Base-by-base conservation (phyloP, 2,797 vertebrate genomes). In the Spinus olivaceus region DNA sequence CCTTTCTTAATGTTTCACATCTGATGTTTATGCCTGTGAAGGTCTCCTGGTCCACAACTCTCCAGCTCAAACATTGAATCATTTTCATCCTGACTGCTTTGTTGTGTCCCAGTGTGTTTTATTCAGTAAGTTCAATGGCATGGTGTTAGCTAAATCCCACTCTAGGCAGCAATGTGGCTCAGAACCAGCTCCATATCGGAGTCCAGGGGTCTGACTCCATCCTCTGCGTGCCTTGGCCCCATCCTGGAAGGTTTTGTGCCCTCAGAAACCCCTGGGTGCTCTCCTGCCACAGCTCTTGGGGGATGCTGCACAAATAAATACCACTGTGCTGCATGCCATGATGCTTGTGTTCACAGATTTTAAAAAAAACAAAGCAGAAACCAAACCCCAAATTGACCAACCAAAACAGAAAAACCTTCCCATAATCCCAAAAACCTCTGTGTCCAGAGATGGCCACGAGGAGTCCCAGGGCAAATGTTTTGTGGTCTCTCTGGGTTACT, bases 301-400 rank as follows among this genome's bases (percentile, higher is more conserved):
- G 65, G 42, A 49, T 49, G 47, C 51, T 83, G 72, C 37, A 51
- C 25, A 60, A 56, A 47, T 12, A 51, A 56, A 47, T 12, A 14
- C 19, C 27, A 7, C 16, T 39, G 14, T 82, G 67, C 41, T 92
- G 27, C 6, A 5, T 7, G 22, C 21, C 23, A 13, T 9, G 28
- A 42, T 78, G 50, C 7, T 71, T 57, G 21, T 85, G 42, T 24
- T 72, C 32, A 41, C 23, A 60, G 42, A 12, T n/a, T 19, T 3
- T 12, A 44, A 18, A 24, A 23, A 16, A 5, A 5, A 4, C 17
- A 15, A 19, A 57, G 20, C 17, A 10, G 16, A 49, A n/a, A 46
- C 4, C 39, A 46, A 46, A 6, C 20, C 3, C 20, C 6, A 5
- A 37, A 25, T 4, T 0, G 1, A 27, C 53, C 19, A 64, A 41